These are phyloP conservation scores for Syngnathus scovelli DNA, from an alignment of 2,113 vertebrate genomes.

Conservation along the genomic window DNA sequence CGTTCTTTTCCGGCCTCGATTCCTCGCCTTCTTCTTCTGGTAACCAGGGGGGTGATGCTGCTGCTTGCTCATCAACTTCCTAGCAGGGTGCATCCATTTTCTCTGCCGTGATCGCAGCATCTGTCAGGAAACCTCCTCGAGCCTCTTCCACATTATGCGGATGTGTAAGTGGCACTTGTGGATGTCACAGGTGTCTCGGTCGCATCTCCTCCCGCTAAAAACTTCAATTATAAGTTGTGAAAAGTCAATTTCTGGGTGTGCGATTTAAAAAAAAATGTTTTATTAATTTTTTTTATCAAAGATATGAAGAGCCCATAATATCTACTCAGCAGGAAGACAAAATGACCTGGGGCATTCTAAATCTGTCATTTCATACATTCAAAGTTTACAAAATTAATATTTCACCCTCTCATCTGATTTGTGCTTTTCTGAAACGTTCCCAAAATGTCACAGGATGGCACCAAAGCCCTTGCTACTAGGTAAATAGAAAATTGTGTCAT, in stretches of 20 bases:
- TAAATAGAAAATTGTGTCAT: no score
- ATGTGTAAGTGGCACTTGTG: background rate
- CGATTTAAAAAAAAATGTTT: no score
- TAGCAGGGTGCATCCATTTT: background rate
- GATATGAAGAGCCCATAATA: background rate
- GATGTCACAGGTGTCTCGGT: background rate
- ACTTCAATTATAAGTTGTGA: background rate
- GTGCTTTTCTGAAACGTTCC: background rate
- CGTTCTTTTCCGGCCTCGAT: background rate
- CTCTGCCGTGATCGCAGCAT: background rate
- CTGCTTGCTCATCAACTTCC: conserved; percentile 1
- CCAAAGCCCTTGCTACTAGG: no score
- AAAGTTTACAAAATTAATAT: background rate
- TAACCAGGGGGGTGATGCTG: background rate
- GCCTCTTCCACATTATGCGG: background rate
- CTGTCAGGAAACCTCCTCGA: background rate
- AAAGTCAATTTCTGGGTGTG: background rate
- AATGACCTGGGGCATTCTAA: background rate
- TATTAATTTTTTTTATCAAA: background rate
- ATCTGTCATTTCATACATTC: background rate
- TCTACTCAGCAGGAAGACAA: background rate
- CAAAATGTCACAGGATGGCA: background rate
- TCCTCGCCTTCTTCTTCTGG: background rate
- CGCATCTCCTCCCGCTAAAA: no score
- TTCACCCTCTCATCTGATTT: background rate